Evolutionary conservation across 2,888 invertebrate genomes (phyloP), one percentile per base, ranked within the genome.

Genomic region (Onchidella celtica): DNA sequence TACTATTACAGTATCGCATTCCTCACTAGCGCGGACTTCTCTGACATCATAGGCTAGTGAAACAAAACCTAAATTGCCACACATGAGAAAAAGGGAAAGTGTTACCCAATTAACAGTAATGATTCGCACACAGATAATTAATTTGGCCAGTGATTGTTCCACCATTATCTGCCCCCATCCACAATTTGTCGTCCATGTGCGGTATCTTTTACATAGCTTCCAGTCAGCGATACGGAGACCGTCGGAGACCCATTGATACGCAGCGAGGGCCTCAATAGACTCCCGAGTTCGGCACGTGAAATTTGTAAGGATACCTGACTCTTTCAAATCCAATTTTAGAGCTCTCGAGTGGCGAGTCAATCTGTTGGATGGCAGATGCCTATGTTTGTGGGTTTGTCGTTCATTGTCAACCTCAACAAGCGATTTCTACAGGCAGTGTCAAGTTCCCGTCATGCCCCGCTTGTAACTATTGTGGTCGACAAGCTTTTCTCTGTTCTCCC

Each of bases 291-390:
- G 24, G 2, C 24, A 24, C 40, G 68, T 68, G 0, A n/a, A 68
- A 38, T 38, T 68, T 68, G 68, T 24, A 24, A 6, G 40, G 29
- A 21, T 24, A 69, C 29, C 24, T 21, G 11, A 24, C 2, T 24
- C 69, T 29, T 29, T 47, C 38, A 68, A n/a, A 47, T 47, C 32
- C 47, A 69, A 40, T 24, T 29, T 27, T 2, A 3, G 47, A 11
- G 69, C 29, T 47, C 69, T 69, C 38, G 24, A 17, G 69, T 69
- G 47, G 17, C 47, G 55, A 69, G 69, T 69, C 69, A 69, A 47
- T 69, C 24, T 47, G 68, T 14, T 47, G 27, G 40, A 47, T 69
- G 40, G 40, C 47, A 69, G 69, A 27, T 69, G 47, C 17, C 21
- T 47, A 1, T 40, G 17, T 9, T 40, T 14, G 29, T 3, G 14